Conservation (phyloP, 2,888 invertebrate species). For the Spisula solida region DNA sequence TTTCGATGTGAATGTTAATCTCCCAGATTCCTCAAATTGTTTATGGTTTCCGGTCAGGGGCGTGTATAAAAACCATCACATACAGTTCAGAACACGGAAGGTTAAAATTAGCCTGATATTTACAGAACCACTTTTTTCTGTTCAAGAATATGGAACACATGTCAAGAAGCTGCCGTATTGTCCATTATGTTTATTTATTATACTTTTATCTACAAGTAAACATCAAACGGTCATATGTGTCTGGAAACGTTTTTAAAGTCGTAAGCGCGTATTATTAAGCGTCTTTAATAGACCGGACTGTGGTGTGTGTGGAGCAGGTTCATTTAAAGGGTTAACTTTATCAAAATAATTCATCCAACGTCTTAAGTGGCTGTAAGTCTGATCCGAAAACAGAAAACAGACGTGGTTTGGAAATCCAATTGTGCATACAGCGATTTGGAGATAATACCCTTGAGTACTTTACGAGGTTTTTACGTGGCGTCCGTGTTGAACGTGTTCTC, state of each 20-base stretch:
- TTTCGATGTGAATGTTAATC: constrained; percentile 36
- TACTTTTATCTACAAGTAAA: background rate
- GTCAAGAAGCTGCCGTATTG: constrained; percentile 9
- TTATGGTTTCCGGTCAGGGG: constrained; percentile 61
- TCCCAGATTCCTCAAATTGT: constrained; percentile 48
- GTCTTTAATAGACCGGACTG: background rate
- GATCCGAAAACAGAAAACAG: constrained; percentile 14
- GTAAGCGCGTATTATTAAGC: background rate
- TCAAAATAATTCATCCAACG: background rate
- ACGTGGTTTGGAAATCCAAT: background rate
- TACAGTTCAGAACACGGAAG: background rate
- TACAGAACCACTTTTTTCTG: background rate
- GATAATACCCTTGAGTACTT: background rate
- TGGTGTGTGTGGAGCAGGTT: background rate
- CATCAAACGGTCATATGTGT: constrained; percentile 8
- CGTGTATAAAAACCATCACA: constrained; percentile 20
- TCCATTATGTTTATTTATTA: constrained; percentile 21
- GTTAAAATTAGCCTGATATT: background rate
- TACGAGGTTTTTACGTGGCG: background rate
- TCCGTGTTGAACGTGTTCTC: background rate
- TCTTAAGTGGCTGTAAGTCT: background rate
- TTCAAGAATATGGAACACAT: background rate
- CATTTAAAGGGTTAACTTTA: constrained; percentile 3
- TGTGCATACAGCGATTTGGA: background rate
- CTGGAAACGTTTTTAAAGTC: background rate